phyloP scores from a whole-genome alignment of 1,140 invertebrate genomes.

The Physella acuta region DNA sequence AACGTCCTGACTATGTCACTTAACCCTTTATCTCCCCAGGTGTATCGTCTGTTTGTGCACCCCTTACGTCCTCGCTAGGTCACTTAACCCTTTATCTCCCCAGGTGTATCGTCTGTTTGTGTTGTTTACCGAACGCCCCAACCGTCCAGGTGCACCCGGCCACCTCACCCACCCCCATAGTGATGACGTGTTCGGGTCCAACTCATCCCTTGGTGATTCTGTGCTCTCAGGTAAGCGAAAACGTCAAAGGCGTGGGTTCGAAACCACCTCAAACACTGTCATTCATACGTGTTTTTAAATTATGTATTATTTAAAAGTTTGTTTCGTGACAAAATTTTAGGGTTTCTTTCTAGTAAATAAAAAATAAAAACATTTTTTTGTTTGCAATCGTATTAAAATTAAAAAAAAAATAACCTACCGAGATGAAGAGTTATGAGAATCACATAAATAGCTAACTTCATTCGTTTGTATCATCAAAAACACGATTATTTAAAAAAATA shows the following conservation, averaged over 20 bases:
- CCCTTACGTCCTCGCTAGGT: not conserved
- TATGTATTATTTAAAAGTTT: not conserved
- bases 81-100: not conserved
- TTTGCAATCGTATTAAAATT: too few relatives aligned
- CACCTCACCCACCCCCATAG: not conserved
- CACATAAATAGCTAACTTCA: too few relatives aligned
- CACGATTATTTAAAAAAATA: too few relatives aligned
- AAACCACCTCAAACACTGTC: too few relatives aligned
- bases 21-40: not conserved
- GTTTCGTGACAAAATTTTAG: not conserved
- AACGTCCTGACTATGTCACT: not conserved
- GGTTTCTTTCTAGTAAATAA: not conserved
- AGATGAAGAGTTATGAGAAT: too few relatives aligned
- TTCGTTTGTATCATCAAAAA: too few relatives aligned
- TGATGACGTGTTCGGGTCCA: not conserved
- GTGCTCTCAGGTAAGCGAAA: not conserved
- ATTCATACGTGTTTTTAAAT: too few relatives aligned
- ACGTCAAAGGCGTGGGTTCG: not conserved
- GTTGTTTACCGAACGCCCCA: not conserved
- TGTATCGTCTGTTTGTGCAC: not conserved
- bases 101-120: not conserved
- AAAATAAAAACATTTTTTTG: too few relatives aligned
- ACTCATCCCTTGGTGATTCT: not conserved
- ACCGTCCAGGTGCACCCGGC: not conserved
- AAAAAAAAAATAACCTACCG: too few relatives aligned